Evolutionary conservation across 1,140 invertebrate genomes (phyloP), one percentile per base, ranked within the genome.

Genomic region (Drosophila insularis): DNA sequence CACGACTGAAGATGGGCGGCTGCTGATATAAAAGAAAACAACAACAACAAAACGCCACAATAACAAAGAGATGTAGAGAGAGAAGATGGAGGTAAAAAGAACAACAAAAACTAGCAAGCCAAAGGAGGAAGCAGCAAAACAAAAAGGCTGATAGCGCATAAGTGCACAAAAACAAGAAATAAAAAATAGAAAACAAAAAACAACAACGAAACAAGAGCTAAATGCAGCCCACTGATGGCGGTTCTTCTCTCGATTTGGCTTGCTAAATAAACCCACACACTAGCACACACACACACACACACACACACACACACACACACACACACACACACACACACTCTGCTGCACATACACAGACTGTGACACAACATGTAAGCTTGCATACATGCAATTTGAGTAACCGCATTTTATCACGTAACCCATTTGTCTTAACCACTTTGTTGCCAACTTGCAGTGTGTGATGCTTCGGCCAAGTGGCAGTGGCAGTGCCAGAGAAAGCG

Each of bases 321-420:
- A 17, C 61, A 37, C 39, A 68, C 55, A 53, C 50, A 54, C 63
- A 63, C 65, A 69, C 54, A 59, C 58, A 1, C 27, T 1, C 27
- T 27, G 4, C 27, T 27, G 27, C 27, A 54, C 67, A 37, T 59
- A 76, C 69, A 59, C 53, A 78, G 54, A 71, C 63, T 63, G 68
- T 71, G 68, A 75, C 68, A 89, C 43, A 80, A 74, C 69, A 81
- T 90, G 81, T 82, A 82, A 82, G 80, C 78, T 78, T 78, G 80
- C 80, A 90, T 87, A 81, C 80, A 90, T 90, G 84, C 89, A 85
- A 90, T 90, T 90, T 90, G 89, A 90, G 89, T 90, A 89, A 90
- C 89, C 89, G 89, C 89, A 89, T 90, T 90, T 90, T 90, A 90
- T 90, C 89, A 90, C 89, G 89, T 90, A 90, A 90, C 89, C 84